Conservation (phyloP, 2,888 invertebrate species). For the Hypercompe scribonia region DNA sequence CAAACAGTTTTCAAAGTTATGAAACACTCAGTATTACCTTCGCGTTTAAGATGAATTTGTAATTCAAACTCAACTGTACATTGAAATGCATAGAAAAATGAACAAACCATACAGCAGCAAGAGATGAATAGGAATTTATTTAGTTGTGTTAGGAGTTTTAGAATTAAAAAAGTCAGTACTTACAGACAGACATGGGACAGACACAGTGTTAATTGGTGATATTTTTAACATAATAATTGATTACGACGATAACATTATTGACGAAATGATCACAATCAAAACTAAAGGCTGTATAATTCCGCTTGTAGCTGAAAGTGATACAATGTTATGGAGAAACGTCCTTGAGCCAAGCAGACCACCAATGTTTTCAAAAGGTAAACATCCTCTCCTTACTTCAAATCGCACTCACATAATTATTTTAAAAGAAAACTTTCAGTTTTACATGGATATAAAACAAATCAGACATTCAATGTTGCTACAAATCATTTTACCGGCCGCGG, state of each 20-base stretch:
- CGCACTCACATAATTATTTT: slow-evolving; percentile 84
- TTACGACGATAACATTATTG: slow-evolving; percentile 24
- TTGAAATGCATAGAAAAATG: slow-evolving; percentile 12
- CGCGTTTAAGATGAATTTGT: background rate
- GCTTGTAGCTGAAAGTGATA: slow-evolving; percentile 83
- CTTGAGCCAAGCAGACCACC: background rate
- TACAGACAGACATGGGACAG: background rate
- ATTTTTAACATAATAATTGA: slow-evolving; percentile 5
- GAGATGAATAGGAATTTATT: background rate
- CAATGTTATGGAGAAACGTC: slow-evolving; percentile 10
- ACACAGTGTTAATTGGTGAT: slow-evolving; percentile 12
- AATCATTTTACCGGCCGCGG: slow-evolving; percentile 75
- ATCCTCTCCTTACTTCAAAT: slow-evolving; percentile 70
- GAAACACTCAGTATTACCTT: slow-evolving; percentile 22
- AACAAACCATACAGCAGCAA: background rate
- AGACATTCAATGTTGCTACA: slow-evolving; percentile 86
- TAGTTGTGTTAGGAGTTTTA: slow-evolving; percentile 14
- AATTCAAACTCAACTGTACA: slow-evolving; percentile 11
- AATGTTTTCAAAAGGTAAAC: slow-evolving; percentile 42
- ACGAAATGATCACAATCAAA: slow-evolving; percentile 74
- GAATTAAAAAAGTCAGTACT: slow-evolving; percentile 9
- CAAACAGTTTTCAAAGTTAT: slow-evolving; percentile 35
- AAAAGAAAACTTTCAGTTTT: slow-evolving; percentile 59
- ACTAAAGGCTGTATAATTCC: slow-evolving; percentile 88
- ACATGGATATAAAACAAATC: slow-evolving; percentile 57